These are phyloP conservation scores for Emys orbicularis DNA, from an alignment of 2,797 vertebrate genomes.

Conservation along the genomic window DNA sequence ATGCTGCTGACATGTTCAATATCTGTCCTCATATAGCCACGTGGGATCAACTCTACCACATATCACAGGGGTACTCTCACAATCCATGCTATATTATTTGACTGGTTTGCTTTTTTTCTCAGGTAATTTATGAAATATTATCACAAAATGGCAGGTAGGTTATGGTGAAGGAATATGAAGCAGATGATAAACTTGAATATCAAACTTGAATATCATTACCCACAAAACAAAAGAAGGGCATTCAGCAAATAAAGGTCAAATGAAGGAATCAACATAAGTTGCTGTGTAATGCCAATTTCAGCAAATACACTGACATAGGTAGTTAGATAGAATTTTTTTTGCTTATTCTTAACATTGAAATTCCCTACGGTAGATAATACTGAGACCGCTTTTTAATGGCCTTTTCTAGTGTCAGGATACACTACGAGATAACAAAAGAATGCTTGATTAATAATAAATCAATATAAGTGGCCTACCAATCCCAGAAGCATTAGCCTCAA, in stretches of 20 bases:
- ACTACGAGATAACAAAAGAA: not conserved
- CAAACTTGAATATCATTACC: slow-evolving; percentile 67
- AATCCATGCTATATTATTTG: slow-evolving; percentile 58
- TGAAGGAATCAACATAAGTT: slow-evolving; percentile 49
- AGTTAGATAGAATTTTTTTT: not conserved
- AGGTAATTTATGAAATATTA: slow-evolving; percentile 78
- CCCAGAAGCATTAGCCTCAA: not conserved
- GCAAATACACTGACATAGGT: slow-evolving; percentile 12
- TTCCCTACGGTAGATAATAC: not conserved
- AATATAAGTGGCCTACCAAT: not conserved
- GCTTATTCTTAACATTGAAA: slow-evolving; percentile 38
- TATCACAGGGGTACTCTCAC: slow-evolving; percentile 31
- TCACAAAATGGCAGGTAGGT: slow-evolving; percentile 65
- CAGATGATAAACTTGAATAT: slow-evolving; percentile 68
- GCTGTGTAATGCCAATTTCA: slow-evolving; percentile 50
- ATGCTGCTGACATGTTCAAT: slow-evolving; percentile 55
- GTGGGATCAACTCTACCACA: not conserved
- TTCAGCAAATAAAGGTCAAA: slow-evolving; percentile 73
- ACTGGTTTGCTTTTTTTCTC: slow-evolving; percentile 53
- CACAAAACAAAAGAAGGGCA: slow-evolving; percentile 52
- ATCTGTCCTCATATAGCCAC: slow-evolving; percentile 36
- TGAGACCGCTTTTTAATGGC: not conserved
- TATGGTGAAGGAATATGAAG: slow-evolving; percentile 64
- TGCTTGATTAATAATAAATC: slow-evolving; percentile 19
- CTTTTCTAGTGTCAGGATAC: not conserved